Evolutionary conservation across 2,113 vertebrate genomes (phyloP).

Genomic region (Cyanistes caeruleus): DNA sequence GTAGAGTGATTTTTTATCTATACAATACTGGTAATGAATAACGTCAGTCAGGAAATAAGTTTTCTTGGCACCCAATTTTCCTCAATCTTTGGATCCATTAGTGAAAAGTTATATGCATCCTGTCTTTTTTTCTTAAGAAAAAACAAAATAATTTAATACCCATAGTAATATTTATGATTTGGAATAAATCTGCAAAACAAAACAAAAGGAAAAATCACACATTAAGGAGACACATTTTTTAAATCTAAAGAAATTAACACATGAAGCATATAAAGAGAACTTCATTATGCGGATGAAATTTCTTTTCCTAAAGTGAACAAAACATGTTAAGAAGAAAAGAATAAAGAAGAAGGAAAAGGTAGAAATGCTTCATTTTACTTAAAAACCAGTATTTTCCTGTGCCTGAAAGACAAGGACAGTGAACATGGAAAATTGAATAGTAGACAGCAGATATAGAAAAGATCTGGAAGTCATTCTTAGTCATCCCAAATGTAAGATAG

Average conservation of each 20-base stretch:
- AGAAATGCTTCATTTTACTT: not conserved
- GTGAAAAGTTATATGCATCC: not conserved
- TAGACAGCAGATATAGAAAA: not conserved
- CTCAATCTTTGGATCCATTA: conserved; percentile 7
- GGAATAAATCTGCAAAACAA: not conserved
- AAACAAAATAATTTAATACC: not conserved
- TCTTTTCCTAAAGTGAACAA: not conserved
- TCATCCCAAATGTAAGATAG: not conserved
- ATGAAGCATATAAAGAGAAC: not conserved
- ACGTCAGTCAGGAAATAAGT: not conserved
- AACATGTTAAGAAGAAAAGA: not conserved
- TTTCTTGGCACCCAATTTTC: conserved; percentile 26
- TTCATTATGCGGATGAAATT: not conserved
- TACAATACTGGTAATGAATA: not conserved
- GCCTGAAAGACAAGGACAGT: not conserved
- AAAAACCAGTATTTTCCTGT: not conserved
- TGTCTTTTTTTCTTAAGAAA: not conserved
- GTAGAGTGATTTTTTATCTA: not conserved
- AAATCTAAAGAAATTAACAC: not conserved
- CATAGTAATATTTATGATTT: not conserved
- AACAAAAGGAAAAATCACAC: not conserved
- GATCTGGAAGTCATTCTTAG: not conserved
- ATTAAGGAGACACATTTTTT: not conserved
- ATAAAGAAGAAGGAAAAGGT: accelerated
- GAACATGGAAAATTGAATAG: not conserved